Conservation (phyloP, 2,888 invertebrate genomes). For the Drosophila diplacantha region DNA sequence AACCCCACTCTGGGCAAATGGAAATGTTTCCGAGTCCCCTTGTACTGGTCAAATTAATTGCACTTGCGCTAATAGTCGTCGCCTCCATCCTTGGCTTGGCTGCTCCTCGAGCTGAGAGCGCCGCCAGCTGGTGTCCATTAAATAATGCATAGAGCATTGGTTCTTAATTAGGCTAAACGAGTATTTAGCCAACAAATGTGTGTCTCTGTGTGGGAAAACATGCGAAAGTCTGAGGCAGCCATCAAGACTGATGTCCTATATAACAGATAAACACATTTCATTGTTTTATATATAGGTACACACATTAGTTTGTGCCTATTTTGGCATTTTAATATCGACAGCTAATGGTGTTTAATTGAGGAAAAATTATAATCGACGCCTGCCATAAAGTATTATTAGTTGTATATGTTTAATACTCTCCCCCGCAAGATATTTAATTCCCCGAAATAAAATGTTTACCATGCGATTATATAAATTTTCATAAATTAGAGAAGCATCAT, state of each 20-base stretch:
- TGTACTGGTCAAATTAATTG: conserved; percentile 59
- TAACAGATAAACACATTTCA: conserved; percentile 6
- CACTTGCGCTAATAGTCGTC: conserved; percentile 46
- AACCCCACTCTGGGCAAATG: not conserved
- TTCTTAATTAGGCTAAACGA: conserved; percentile 50
- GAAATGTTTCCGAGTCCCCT: conserved; percentile 6
- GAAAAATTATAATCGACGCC: not conserved
- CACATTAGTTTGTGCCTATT: not conserved
- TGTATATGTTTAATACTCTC: no score
- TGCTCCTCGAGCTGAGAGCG: not conserved
- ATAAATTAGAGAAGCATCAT: conserved; percentile 15
- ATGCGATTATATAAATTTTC: conserved; percentile 13
- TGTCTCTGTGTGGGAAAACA: conserved; percentile 1
- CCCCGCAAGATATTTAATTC: not conserved
- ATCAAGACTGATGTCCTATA: conserved; percentile 4
- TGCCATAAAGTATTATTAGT: not conserved
- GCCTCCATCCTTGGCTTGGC: conserved; percentile 17
- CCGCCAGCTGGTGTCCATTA: conserved; percentile 41
- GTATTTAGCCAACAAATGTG: conserved; percentile 30
- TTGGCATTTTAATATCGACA: not conserved
- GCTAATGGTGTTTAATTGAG: not conserved
- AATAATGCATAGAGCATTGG: conserved; percentile 53
- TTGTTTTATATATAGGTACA: not conserved
- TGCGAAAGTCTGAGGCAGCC: conserved; percentile 6
- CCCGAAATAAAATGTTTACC: conserved; percentile 12